These are phyloP conservation scores for Tachyglossus aculeatus DNA, from an alignment of 2,797 vertebrate species.

Conservation along the genomic window DNA sequence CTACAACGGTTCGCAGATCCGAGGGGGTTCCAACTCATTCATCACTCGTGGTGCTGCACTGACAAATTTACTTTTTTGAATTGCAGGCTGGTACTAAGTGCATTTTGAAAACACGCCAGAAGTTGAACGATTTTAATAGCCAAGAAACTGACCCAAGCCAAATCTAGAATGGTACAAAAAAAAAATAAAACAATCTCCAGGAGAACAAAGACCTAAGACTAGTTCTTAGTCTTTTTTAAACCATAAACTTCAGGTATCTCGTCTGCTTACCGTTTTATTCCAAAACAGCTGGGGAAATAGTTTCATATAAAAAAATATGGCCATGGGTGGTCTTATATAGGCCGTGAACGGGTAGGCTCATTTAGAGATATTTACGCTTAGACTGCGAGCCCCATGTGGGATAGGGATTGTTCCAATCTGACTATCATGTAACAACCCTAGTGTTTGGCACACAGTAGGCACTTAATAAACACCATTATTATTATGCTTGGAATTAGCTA, in stretches of 20 bases:
- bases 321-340: too few relatives aligned
- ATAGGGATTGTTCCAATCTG: too few relatives aligned
- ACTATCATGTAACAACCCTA: too few relatives aligned
- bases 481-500: too few relatives aligned
- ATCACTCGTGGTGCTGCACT: too few relatives aligned
- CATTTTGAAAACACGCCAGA: neutral
- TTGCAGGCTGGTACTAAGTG: neutral
- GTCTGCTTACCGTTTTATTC: slow-evolving; percentile 2
- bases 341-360: too few relatives aligned
- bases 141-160: slow-evolving; percentile 4
- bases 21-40: neutral
- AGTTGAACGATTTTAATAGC: slow-evolving; percentile 21
- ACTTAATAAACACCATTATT: too few relatives aligned
- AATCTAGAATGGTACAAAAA: slow-evolving; percentile 5
- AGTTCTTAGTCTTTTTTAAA: neutral
- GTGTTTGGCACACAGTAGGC: too few relatives aligned
- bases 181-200: neutral
- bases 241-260: slow-evolving; percentile 21
- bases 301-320: too few relatives aligned
- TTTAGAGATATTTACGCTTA: too few relatives aligned
- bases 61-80: too few relatives aligned
- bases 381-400: too few relatives aligned
- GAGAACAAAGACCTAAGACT: neutral
- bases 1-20: neutral
- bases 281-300: neutral